Evolutionary conservation across 1,140 invertebrate species (phyloP).

Genomic region (Scaptodrosophila lebanonensis): DNA sequence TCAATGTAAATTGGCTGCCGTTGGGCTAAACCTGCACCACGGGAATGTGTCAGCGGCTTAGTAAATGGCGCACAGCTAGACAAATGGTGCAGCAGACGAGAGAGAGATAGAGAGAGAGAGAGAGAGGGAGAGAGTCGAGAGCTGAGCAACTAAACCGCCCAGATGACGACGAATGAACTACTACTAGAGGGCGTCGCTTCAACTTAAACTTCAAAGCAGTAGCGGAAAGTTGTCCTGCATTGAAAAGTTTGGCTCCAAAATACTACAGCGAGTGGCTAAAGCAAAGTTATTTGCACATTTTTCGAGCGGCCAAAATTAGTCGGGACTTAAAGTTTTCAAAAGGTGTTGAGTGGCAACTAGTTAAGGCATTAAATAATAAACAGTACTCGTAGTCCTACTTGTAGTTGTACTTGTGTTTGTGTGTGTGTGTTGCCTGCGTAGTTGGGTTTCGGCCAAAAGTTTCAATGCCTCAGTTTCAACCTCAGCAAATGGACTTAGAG

Average conservation of each 20-base stretch:
- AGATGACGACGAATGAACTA: background rate
- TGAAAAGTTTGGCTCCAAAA: conserved; percentile 37
- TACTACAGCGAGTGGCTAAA: no score
- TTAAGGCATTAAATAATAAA: conserved; percentile 63
- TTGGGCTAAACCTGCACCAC: conserved; percentile 43
- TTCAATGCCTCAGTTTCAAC: no score
- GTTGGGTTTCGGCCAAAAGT: no score
- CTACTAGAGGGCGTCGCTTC: conserved; percentile 1
- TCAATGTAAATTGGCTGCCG: conserved; percentile 63
- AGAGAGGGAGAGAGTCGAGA: background rate
- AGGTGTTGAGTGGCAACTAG: conserved; percentile 53
- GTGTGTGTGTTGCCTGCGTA: no score
- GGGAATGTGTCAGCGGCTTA: conserved; percentile 59
- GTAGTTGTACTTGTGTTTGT: no score
- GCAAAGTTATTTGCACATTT: conserved; percentile 59
- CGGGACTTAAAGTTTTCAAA: conserved; percentile 44
- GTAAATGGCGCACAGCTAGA: conserved; percentile 36
- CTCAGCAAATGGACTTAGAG: no score
- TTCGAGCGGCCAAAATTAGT: conserved; percentile 54
- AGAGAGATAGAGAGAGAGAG: conserved; percentile 8
- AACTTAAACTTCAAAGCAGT: background rate
- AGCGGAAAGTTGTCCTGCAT: conserved; percentile 20
- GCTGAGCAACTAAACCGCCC: background rate
- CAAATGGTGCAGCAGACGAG: background rate
- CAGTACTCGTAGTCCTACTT: no score